Evolutionary conservation across 2,888 invertebrate genomes (phyloP).

Genomic region (Acanthosoma haemorrhoidale): DNA sequence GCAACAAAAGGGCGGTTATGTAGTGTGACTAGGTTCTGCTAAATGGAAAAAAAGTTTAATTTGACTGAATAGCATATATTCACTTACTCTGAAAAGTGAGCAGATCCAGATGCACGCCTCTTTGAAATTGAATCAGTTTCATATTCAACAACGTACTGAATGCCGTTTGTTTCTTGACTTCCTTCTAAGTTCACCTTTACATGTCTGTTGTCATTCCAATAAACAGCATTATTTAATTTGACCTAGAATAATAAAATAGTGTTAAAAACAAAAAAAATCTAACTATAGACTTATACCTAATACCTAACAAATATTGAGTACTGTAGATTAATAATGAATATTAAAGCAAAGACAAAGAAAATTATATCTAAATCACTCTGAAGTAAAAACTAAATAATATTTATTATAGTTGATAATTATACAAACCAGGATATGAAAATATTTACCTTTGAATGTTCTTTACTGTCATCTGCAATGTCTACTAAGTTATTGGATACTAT

Average conservation of each 20-base stretch:
- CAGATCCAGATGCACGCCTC: constrained; percentile 32
- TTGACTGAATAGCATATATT: no score
- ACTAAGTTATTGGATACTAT: constrained; percentile 34
- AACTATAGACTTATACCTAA: not conserved
- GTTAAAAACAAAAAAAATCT: not conserved
- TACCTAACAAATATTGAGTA: not conserved
- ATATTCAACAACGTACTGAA: constrained; percentile 35
- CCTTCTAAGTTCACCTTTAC: constrained; percentile 47
- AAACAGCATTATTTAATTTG: constrained; percentile 47
- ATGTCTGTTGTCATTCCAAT: constrained; percentile 52
- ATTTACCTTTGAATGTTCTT: constrained; percentile 27
- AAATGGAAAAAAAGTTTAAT: no score
- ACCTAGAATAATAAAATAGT: constrained; percentile 34
- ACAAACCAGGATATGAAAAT: not conserved
- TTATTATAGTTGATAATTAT: not conserved
- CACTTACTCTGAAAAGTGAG: constrained; percentile 29
- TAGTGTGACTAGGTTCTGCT: no score
- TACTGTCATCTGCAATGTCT: constrained; percentile 30
- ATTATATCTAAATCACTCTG: no score
- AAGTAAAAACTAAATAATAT: not conserved
- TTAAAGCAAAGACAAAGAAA: no score
- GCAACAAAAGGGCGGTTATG: no score
- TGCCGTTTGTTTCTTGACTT: constrained; percentile 32
- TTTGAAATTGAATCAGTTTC: constrained; percentile 36
- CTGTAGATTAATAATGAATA: no score